Percentiles rank a stretch among this genome's conserved stretches.
These are phyloP conservation scores for Isoperla grammatica DNA, from an alignment of 2,888 invertebrate genomes.

Conservation along the genomic window DNA sequence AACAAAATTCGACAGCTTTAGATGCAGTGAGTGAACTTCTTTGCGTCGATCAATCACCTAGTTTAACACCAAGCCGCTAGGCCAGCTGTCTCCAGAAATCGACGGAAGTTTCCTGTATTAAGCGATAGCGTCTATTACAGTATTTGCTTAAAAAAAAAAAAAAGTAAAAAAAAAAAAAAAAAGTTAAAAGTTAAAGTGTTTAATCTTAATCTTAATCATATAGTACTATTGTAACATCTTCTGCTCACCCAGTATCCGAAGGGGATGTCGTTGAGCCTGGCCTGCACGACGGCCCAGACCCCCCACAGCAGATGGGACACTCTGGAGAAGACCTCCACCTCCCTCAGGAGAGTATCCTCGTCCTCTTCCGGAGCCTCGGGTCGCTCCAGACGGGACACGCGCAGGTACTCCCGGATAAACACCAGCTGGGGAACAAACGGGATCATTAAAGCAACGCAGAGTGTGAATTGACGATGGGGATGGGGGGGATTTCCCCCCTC, in stretches of 20 bases:
- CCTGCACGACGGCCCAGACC: constrained; percentile 87
- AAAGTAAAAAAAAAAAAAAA: no score
- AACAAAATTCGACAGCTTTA: no score
- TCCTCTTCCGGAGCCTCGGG: constrained; percentile 30
- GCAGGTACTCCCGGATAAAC: constrained; percentile 45
- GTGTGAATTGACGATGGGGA: no score
- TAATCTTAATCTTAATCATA: background rate
- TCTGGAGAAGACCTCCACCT: constrained; percentile 77
- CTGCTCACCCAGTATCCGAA: constrained; percentile 89
- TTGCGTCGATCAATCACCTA: no score
- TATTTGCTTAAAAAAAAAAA: no score
- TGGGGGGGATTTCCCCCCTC: no score
- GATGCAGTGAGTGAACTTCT: no score
- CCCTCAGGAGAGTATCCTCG: constrained; percentile 52
- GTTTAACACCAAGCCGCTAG: no score
- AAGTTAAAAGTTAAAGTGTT: no score
- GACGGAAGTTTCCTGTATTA: no score
- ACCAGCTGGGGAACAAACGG: constrained; percentile 41
- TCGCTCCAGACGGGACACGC: constrained; percentile 26
- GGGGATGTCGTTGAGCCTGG: constrained; percentile 78
- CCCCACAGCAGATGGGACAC: constrained; percentile 93
- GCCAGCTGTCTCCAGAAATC: no score
- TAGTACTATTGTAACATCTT: constrained; percentile 1
- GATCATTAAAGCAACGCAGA: background rate
- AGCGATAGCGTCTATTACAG: no score